Conservation (phyloP, 2,113 vertebrate species). For the Condylura cristata region DNA sequence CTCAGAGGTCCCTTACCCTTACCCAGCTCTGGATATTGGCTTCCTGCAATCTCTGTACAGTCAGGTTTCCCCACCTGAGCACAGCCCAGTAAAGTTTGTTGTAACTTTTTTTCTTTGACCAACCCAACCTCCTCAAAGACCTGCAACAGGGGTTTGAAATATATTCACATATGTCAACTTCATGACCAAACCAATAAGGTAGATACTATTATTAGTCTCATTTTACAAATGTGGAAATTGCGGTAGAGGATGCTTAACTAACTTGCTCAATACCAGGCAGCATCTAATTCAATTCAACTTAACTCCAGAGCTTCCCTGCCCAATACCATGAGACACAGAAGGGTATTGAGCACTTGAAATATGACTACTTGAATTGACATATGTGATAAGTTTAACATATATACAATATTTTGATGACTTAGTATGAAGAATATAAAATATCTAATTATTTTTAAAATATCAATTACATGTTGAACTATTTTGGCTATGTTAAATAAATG, state of each 20-base stretch:
- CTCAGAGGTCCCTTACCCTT: background rate
- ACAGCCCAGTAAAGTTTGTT: background rate
- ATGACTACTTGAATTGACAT: background rate
- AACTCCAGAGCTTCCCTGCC: background rate
- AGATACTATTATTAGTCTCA: background rate
- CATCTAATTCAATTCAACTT: background rate
- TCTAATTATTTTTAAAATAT: background rate
- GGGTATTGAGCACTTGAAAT: background rate
- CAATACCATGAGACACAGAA: background rate
- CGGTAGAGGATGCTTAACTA: background rate
- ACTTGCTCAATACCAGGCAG: background rate
- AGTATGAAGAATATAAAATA: background rate
- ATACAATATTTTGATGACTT: conserved; percentile 1
- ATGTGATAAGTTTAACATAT: background rate
- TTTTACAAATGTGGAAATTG: conserved; percentile 12
- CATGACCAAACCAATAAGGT: background rate
- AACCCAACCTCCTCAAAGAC: background rate
- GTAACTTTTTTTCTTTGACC: background rate
- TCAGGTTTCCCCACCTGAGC: background rate
- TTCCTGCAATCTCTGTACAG: background rate
- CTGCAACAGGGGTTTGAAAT: background rate
- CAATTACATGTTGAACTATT: background rate
- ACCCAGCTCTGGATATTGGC: background rate
- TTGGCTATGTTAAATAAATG: background rate
- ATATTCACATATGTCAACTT: background rate